Conservation (phyloP, 1,140 invertebrate species). For the Cotesia typhae region DNA sequence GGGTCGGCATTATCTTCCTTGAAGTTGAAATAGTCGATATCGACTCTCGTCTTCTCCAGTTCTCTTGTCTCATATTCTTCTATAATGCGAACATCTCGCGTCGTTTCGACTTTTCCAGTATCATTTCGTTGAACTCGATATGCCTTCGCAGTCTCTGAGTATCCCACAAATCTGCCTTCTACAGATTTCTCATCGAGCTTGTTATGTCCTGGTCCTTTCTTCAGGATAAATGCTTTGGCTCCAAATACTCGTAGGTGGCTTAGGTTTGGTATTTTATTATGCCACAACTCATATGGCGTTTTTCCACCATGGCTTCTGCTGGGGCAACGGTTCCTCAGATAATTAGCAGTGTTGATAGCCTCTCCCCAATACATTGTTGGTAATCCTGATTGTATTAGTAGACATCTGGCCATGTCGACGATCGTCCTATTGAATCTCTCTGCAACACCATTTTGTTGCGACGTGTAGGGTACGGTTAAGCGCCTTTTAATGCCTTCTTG, state of each 20-base stretch:
- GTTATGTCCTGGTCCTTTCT: constrained; percentile 40
- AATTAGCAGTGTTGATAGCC: constrained; percentile 47
- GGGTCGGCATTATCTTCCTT: no score
- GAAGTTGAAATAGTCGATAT: no score
- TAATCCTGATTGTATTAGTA: constrained; percentile 49
- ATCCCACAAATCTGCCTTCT: constrained; percentile 52
- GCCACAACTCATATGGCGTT: no score
- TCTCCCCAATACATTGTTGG: constrained; percentile 52
- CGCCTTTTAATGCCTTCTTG: constrained; percentile 38
- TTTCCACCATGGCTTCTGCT: constrained; percentile 33
- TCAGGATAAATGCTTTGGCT: constrained; percentile 49
- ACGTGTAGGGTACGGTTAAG: no score
- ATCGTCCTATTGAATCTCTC: no score
- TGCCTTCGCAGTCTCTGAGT: constrained; percentile 46
- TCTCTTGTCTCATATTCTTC: not conserved
- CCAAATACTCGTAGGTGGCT: constrained; percentile 53
- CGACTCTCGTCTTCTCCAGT: no score
- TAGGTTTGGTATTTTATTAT: constrained; percentile 52
- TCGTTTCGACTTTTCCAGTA: not conserved
- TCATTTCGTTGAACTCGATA: constrained; percentile 44
- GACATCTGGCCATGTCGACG: constrained; percentile 22
- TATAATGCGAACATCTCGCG: not conserved
- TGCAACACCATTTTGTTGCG: no score
- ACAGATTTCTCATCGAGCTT: constrained; percentile 49
- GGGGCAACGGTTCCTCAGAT: constrained; percentile 51